phyloP scores from a whole-genome alignment of 2,888 invertebrate species.

The Petrolisthes cinctipes region DNA sequence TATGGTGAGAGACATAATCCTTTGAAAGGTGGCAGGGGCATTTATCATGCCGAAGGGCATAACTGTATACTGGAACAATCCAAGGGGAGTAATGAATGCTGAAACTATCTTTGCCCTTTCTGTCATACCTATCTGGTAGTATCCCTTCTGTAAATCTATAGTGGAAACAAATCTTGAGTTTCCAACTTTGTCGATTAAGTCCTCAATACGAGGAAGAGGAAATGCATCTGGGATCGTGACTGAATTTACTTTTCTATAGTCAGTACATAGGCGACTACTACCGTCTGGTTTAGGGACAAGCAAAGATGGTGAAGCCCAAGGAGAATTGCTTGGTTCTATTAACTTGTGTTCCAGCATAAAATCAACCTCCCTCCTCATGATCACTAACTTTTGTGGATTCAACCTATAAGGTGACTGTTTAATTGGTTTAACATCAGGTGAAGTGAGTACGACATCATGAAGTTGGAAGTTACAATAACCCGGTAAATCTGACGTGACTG shows the following conservation, averaged over 20 bases:
- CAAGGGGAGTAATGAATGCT: slow-evolving; percentile 10
- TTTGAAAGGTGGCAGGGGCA: slow-evolving; percentile 13
- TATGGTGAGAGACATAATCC: not conserved
- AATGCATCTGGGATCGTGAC: not conserved
- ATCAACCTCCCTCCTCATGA: not conserved
- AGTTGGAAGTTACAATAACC: not conserved
- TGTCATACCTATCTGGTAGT: slow-evolving; percentile 16
- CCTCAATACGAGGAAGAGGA: slow-evolving; percentile 12
- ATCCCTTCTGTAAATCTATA: slow-evolving; percentile 8
- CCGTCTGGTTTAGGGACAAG: slow-evolving; percentile 5
- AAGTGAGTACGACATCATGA: not conserved
- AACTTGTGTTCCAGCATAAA: not conserved
- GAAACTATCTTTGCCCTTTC: slow-evolving; percentile 16
- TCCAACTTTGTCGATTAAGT: not conserved
- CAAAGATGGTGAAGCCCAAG: not conserved
- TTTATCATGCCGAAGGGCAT: slow-evolving; percentile 12
- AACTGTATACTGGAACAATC: not conserved
- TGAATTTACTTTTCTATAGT: slow-evolving; percentile 7
- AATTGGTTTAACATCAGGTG: not conserved
- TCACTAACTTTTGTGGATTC: not conserved
- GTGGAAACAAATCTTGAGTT: not conserved
- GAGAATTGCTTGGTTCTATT: not conserved
- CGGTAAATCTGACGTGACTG: not conserved
- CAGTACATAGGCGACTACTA: not conserved
- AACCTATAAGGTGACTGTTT: not conserved